Percentiles rank a stretch among this genome's conserved stretches.
Conservation (phyloP, 2,113 vertebrate species). For the Cryptotis parvus region DNA sequence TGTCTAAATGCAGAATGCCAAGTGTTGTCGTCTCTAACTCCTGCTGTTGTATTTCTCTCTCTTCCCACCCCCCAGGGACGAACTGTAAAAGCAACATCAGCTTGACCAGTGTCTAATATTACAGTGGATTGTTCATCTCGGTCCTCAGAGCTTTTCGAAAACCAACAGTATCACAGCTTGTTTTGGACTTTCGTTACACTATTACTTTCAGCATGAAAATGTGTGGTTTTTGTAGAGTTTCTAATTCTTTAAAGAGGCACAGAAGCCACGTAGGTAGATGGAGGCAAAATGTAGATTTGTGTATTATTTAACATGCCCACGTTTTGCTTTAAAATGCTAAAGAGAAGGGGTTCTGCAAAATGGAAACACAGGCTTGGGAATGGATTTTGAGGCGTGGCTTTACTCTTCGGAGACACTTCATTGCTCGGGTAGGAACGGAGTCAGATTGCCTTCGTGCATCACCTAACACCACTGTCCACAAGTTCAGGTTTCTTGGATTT, state of each 20-base stretch:
- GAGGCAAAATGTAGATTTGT: conserved; percentile 81
- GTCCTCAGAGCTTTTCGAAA: conserved; percentile 91
- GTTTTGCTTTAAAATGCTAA: conserved; percentile 85
- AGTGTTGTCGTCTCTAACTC: conserved; percentile 61
- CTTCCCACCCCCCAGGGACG: conserved; percentile 92
- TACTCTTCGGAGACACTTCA: conserved; percentile 85
- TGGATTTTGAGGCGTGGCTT: conserved; percentile 80
- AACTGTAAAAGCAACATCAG: conserved; percentile 93
- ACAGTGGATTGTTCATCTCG: conserved; percentile 89
- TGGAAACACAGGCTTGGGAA: conserved; percentile 83
- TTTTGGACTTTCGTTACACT: conserved; percentile 90
- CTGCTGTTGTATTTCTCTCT: conserved; percentile 73
- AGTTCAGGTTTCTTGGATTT: conserved; percentile 86
- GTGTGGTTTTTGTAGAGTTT: conserved; percentile 81
- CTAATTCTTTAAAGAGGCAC: conserved; percentile 85
- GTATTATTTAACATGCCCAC: conserved; percentile 86
- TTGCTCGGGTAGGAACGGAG: conserved; percentile 84
- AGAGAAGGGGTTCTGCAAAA: conserved; percentile 82
- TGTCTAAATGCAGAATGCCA: conserved; percentile 51
- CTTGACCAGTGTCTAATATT: conserved; percentile 88
- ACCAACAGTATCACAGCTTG: conserved; percentile 91
- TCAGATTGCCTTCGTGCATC: conserved; percentile 87
- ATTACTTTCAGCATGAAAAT: conserved; percentile 90
- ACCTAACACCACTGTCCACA: conserved; percentile 85
- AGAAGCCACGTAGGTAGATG: conserved; percentile 82